Percentiles rank a stretch among this genome's conserved stretches.
Conservation (phyloP, 2,113 vertebrate genomes). For the Chrysemys picta region DNA sequence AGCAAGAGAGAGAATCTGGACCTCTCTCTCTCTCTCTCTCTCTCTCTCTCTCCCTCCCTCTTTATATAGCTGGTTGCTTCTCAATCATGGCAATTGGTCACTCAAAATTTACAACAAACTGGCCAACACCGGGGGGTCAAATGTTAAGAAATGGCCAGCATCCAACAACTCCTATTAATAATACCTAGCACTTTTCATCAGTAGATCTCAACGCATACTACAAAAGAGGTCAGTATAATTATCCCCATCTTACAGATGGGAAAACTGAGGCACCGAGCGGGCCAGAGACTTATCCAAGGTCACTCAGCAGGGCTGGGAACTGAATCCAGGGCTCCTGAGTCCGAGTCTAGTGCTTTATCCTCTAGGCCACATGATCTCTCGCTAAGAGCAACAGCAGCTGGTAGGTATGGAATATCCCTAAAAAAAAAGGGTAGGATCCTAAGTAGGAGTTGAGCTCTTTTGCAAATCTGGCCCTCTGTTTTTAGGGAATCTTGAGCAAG, state of each 20-base stretch:
- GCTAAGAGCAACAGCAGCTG: background rate
- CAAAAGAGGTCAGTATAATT: background rate
- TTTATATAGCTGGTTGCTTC: background rate
- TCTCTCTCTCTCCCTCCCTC: background rate
- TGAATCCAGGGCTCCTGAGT: background rate
- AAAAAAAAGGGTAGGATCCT: rapidly evolving
- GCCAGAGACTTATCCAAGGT: background rate
- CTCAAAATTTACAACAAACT: background rate
- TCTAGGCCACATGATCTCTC: background rate
- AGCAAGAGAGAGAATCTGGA: background rate
- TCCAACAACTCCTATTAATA: background rate
- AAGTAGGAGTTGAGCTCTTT: background rate
- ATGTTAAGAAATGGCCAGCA: background rate
- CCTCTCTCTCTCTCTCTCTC: background rate
- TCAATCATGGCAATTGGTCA: background rate
- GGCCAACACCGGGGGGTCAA: background rate
- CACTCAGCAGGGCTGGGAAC: background rate
- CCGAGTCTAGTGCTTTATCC: background rate
- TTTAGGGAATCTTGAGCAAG: background rate
- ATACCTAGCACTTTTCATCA: background rate
- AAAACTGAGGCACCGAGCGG: background rate
- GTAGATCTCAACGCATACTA: background rate
- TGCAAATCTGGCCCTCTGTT: background rate
- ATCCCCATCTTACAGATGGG: background rate
- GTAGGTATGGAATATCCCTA: background rate